These are phyloP conservation scores for Conus ventricosus DNA, from an alignment of 1,140 invertebrate genomes.

Conservation along the genomic window DNA sequence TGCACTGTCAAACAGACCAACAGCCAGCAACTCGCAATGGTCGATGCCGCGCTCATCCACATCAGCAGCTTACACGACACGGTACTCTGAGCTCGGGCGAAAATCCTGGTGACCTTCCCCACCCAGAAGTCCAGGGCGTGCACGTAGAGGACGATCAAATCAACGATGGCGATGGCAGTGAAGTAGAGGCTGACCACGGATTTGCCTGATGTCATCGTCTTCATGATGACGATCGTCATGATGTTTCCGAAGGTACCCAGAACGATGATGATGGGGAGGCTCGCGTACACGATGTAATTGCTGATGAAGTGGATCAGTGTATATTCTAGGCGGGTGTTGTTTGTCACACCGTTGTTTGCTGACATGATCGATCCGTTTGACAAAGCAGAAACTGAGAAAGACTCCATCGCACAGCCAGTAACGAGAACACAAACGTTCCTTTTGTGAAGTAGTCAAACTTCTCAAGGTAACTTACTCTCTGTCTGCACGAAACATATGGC, in stretches of 20 bases:
- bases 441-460: too few relatives aligned
- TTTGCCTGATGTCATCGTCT: neutral
- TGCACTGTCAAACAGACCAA: conserved; percentile 16
- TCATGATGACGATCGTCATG: conserved; percentile 5
- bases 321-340: too few relatives aligned
- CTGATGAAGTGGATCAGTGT: too few relatives aligned
- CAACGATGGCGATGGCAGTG: neutral
- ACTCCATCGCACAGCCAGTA: neutral
- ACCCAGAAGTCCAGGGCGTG: too few relatives aligned
- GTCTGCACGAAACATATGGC: too few relatives aligned
- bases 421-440: too few relatives aligned
- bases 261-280: neutral
- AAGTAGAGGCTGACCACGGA: neutral
- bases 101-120: too few relatives aligned
- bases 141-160: neutral
- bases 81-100: too few relatives aligned
- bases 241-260: neutral
- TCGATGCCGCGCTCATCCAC: neutral
- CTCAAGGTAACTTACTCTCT: too few relatives aligned
- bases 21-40: neutral
- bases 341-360: too few relatives aligned
- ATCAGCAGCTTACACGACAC: neutral
- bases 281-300: too few relatives aligned
- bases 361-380: too few relatives aligned
- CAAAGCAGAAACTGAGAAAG: neutral